Conservation (phyloP, 2,797 vertebrate genomes). For the Lithobates pipiens region DNA sequence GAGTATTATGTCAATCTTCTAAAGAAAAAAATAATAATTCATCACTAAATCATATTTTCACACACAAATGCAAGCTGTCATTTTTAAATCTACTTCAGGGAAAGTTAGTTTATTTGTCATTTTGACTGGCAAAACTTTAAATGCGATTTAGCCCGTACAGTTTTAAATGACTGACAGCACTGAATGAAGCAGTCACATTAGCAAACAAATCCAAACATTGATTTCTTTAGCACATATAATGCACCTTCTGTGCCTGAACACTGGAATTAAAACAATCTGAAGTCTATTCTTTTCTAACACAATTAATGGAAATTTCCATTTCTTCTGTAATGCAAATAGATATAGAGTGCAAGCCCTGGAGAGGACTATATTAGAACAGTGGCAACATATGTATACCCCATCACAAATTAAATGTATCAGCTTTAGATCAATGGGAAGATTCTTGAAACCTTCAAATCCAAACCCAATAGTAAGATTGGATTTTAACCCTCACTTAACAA, state of each 20-base stretch:
- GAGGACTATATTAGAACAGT: slow-evolving; percentile 27
- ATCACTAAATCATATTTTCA: background rate
- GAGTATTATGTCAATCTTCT: background rate
- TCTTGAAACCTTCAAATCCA: slow-evolving; percentile 58
- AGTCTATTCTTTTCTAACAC: slow-evolving; percentile 51
- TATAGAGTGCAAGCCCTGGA: slow-evolving; percentile 44
- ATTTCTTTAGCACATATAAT: slow-evolving; percentile 51
- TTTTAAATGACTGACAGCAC: slow-evolving; percentile 10
- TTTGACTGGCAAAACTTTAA: slow-evolving; percentile 44
- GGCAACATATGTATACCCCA: slow-evolving; percentile 51
- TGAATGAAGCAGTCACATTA: slow-evolving; percentile 13
- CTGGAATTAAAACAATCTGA: slow-evolving; percentile 58
- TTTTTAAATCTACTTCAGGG: background rate
- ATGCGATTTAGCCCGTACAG: background rate
- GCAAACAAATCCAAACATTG: slow-evolving; percentile 41
- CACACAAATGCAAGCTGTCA: background rate
- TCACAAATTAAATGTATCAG: slow-evolving; percentile 59
- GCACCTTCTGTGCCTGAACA: slow-evolving; percentile 57
- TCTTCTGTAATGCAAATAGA: slow-evolving; percentile 59
- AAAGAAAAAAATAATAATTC: background rate
- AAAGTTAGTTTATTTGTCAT: slow-evolving; percentile 9
- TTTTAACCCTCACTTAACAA: slow-evolving; percentile 62
- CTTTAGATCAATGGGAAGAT: slow-evolving; percentile 60
- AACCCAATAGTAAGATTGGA: slow-evolving; percentile 60
- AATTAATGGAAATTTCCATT: slow-evolving; percentile 55